Percentiles rank a stretch among this genome's conserved stretches.
Conservation (phyloP, 2,113 vertebrate genomes). For the Corynorhinus townsendii region DNA sequence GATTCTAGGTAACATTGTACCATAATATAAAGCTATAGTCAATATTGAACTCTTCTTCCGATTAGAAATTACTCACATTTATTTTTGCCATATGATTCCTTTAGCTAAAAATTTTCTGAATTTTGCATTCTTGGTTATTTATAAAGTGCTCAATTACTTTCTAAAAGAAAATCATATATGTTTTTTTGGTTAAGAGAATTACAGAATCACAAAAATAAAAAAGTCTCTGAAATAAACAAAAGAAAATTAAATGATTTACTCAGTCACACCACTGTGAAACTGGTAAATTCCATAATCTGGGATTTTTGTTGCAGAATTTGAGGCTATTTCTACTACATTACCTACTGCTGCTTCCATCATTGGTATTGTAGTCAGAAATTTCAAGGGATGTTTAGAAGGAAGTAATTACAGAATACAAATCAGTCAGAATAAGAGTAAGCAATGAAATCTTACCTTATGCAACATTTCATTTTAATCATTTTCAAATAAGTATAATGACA, state of each 20-base stretch:
- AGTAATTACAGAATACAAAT: background rate
- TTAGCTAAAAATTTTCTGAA: background rate
- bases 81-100: background rate
- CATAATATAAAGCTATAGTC: background rate
- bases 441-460: background rate
- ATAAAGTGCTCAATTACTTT: background rate
- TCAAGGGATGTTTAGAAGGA: background rate
- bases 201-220: background rate
- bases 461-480: background rate
- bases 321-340: background rate
- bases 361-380: background rate
- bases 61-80: constrained; percentile 42
- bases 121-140: background rate
- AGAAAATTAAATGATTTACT: background rate
- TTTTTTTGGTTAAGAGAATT: background rate
- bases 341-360: background rate
- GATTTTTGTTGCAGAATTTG: background rate
- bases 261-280: background rate
- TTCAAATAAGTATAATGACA: background rate
- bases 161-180: background rate
- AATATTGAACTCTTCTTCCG: background rate
- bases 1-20: background rate
- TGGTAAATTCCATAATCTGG: background rate
- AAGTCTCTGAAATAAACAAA: constrained; percentile 27
- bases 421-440: background rate